phyloP scores from a whole-genome alignment of 1,140 invertebrate genomes.

The Drosophila navojoa region DNA sequence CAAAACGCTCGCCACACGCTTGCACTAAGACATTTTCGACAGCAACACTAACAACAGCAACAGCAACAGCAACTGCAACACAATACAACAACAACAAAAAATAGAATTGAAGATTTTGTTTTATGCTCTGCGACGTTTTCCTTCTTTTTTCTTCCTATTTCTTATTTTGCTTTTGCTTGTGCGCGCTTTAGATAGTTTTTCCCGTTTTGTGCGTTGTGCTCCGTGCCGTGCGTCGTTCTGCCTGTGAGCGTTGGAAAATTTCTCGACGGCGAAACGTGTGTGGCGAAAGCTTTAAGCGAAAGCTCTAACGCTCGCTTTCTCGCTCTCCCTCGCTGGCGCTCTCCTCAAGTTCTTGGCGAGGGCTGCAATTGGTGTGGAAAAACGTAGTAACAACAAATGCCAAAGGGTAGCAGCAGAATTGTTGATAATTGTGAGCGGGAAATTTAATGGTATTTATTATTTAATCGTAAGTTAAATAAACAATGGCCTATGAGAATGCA shows the following conservation, averaged over 20 bases:
- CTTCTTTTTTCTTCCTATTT: conserved; percentile 37
- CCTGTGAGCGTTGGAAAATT: conserved; percentile 68
- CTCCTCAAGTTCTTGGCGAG: conserved; percentile 28
- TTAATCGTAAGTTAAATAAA: background rate
- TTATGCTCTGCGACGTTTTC: conserved; percentile 31
- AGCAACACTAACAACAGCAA: background rate
- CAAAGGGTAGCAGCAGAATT: conserved; percentile 7
- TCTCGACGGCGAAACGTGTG: conserved; percentile 30
- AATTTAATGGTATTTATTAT: background rate
- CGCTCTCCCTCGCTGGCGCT: conserved; percentile 5
- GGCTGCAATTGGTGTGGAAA: conserved; percentile 52
- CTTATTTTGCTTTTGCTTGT: conserved; percentile 39
- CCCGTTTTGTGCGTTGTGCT: conserved; percentile 70
- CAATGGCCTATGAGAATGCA: too few relatives aligned
- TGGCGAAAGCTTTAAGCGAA: conserved; percentile 20
- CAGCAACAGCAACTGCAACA: background rate
- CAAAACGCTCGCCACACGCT: conserved; percentile 68
- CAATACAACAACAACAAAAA: conserved; percentile 13
- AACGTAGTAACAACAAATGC: conserved; percentile 2
- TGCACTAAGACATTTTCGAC: conserved; percentile 69
- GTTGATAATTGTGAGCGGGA: conserved; percentile 4
- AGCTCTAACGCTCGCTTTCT: conserved; percentile 39
- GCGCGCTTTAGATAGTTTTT: conserved; percentile 60
- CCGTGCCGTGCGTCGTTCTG: conserved; percentile 71
- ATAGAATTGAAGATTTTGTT: conserved; percentile 42